Evolutionary conservation across 2,797 vertebrate genomes (phyloP), one percentile per base, ranked within the genome.

Genomic region (Pogonophryne albipinna): DNA sequence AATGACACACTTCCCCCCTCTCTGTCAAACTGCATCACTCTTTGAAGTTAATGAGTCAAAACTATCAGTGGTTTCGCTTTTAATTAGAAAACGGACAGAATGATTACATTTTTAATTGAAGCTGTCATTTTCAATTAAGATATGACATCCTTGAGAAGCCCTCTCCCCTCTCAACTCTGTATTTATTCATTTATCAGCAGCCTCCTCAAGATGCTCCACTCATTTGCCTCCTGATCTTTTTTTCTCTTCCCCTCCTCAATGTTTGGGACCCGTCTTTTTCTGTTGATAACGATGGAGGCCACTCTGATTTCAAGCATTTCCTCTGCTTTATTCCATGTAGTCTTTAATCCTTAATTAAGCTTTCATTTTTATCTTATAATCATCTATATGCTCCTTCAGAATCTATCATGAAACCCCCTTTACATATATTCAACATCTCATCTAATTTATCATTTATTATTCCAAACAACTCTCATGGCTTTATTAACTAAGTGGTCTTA

Each of bases 31-130:
- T 71, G 86, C 72, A 66, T 77, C 78, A 77, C 89, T 83, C 92
- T 95, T 94, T 94, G 93, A 95, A 95, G 94, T 94, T 95, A 95
- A 96, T 95, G 93, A 95, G 92, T 94, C 93, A 94, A 94, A 95
- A 93, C 94, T 94, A 95, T 94, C 93, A 93, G 90, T 86, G 82
- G 89, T 91, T 91, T 92, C 80, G 73, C 89, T 94, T 94, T 95
- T 95, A 95, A 95, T 95, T 95, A 94, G 91, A 94, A 95, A 94
- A 94, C 62, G 89, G 91, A 92, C 84, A 77, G 90, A 95, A 94
- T 93, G 91, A 96, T 96, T 96, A 93, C 92, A 94, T 91, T 95
- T 95, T 95, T 95, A 95, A 96, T 95, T 95, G 94, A 92, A 94
- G 91, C 94, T 94, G 95, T 93, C 95, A 93, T 93, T 95, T 95